Evolutionary conservation across 2,888 invertebrate species (phyloP).

Genomic region (Tachina fera): DNA sequence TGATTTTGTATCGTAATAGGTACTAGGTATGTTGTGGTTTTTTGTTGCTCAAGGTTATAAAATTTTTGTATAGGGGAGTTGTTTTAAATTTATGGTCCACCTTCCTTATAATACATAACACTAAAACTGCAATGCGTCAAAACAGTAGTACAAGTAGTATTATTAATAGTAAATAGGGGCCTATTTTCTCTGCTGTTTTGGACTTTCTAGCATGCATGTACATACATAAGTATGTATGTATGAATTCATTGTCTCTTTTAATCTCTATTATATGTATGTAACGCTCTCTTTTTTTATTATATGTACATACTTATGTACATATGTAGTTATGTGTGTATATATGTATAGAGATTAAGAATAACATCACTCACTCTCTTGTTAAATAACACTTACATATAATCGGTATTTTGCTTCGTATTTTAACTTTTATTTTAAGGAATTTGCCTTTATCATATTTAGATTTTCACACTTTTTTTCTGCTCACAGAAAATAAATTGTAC

Average conservation of each 20-base stretch:
- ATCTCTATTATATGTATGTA: neutral
- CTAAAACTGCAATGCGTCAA: conserved; percentile 60
- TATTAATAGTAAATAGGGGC: conserved; percentile 51
- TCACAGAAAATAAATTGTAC: neutral
- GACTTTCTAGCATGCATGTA: neutral
- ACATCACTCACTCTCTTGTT: conserved; percentile 46
- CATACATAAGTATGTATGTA: neutral
- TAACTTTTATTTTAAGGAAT: conserved; percentile 61
- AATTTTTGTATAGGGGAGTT: conserved; percentile 18
- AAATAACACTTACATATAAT: conserved; percentile 66
- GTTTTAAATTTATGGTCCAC: neutral
- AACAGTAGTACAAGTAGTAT: conserved; percentile 27
- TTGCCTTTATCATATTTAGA: conserved; percentile 54
- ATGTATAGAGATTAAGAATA: conserved; percentile 9
- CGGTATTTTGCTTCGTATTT: conserved; percentile 58
- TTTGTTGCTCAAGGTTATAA: conserved; percentile 60
- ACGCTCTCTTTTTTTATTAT: neutral
- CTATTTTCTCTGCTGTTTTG: conserved; percentile 36
- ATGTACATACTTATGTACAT: neutral
- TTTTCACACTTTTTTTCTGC: conserved; percentile 35
- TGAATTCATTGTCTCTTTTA: no score
- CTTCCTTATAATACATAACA: conserved; percentile 7
- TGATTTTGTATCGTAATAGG: neutral
- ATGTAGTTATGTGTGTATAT: neutral
- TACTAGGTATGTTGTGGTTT: neutral